phyloP scores from a whole-genome alignment of 1,140 invertebrate species.

The Plectus sambesii region DNA sequence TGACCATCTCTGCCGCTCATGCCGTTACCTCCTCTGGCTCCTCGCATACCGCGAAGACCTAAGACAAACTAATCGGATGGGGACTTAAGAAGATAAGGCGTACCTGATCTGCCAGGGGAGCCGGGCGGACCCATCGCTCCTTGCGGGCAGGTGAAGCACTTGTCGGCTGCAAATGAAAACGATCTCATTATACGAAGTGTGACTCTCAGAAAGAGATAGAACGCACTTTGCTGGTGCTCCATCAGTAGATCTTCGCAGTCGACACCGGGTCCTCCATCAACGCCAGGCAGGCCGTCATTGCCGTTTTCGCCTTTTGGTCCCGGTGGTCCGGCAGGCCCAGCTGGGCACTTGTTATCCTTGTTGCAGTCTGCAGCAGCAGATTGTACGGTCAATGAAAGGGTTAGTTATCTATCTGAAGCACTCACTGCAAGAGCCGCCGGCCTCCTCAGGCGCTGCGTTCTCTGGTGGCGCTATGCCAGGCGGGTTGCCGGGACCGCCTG shows the following conservation, averaged over 20 bases:
- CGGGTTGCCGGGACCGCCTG: conserved; percentile 19
- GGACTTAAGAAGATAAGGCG: too few relatives aligned
- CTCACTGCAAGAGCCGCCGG: conserved; percentile 19
- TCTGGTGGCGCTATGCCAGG: conserved; percentile 22
- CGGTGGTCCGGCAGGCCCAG: conserved; percentile 26
- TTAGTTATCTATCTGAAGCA: too few relatives aligned
- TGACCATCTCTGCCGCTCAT: conserved; percentile 30
- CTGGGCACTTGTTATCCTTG: conserved; percentile 30
- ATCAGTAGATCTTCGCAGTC: conserved; percentile 27
- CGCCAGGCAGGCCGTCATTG: conserved; percentile 22
- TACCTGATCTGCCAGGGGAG: too few relatives aligned
- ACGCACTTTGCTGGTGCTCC: conserved; percentile 19
- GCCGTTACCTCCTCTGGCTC: conserved; percentile 32
- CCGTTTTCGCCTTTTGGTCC: conserved; percentile 29
- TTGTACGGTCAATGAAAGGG: too few relatives aligned
- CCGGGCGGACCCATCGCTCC: conserved; percentile 29
- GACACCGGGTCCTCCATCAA: conserved; percentile 25
- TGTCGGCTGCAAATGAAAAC: too few relatives aligned
- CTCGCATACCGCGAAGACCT: conserved; percentile 36
- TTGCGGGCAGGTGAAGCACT: conserved; percentile 34
- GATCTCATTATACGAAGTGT: too few relatives aligned
- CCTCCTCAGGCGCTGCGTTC: conserved; percentile 14
- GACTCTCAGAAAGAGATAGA: too few relatives aligned
- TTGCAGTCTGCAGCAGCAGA: too few relatives aligned
- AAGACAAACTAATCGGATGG: too few relatives aligned